Conservation (phyloP, 2,113 vertebrate genomes). For the Pelecanus crispus region DNA sequence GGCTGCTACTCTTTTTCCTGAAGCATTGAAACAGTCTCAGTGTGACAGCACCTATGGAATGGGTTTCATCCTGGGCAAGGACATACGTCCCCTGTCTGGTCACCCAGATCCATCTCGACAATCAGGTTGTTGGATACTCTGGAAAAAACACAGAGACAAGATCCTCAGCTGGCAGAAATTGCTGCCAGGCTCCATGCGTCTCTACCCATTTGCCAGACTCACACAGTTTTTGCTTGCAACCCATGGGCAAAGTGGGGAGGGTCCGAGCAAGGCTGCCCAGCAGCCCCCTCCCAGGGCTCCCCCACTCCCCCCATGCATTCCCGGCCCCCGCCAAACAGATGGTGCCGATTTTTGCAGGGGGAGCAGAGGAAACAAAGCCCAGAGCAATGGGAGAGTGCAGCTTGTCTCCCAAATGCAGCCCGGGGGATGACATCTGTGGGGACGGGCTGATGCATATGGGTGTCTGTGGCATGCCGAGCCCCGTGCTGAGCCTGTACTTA, state of each 20-base stretch:
- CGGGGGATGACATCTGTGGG: conserved; percentile 7
- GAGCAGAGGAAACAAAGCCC: background rate
- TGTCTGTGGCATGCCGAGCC: background rate
- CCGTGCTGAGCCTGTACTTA: background rate
- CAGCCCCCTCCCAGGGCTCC: background rate
- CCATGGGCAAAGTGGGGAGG: rapidly evolving
- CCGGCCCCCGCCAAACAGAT: background rate
- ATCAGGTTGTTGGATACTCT: background rate
- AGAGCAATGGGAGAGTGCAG: background rate
- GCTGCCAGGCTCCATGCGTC: rapidly evolving
- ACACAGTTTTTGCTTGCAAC: rapidly evolving
- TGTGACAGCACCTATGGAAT: background rate
- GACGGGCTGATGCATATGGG: background rate
- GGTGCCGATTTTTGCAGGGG: background rate
- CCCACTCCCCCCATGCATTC: background rate
- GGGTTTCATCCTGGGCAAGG: background rate
- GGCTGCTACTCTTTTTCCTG: background rate
- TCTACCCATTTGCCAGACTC: rapidly evolving
- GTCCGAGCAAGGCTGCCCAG: background rate
- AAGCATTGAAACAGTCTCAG: rapidly evolving
- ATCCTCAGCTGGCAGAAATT: background rate
- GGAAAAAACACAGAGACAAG: rapidly evolving
- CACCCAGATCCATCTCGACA: background rate
- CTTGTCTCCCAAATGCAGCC: background rate
- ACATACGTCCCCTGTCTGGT: rapidly evolving